Conservation (phyloP, 2,888 invertebrate species). For the Ectobius pallidus region DNA sequence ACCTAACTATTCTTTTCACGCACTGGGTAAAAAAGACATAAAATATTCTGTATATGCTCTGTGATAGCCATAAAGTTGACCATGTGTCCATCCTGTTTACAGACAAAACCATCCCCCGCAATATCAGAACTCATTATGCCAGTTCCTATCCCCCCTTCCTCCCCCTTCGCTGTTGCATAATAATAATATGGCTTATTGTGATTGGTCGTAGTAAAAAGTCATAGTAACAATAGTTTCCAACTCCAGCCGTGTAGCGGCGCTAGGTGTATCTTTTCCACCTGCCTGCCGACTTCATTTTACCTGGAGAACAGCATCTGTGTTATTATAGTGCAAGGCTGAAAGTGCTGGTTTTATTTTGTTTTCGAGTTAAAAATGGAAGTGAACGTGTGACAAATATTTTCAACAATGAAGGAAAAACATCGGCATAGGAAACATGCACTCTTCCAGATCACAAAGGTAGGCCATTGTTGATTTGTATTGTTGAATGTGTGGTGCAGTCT, state of each 20-base stretch:
- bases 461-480: not conserved
- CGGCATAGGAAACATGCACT: conserved; percentile 57
- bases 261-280: not conserved
- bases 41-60: no score
- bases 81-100: not conserved
- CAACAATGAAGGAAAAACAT: conserved; percentile 39
- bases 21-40: no score
- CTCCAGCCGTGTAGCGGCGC: conserved; percentile 22
- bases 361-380: not conserved
- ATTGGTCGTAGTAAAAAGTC: conserved; percentile 27
- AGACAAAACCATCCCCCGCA: not conserved
- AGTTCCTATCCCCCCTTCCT: not conserved
- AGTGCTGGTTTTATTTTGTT: not conserved
- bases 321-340: not conserved
- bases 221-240: conserved; percentile 19
- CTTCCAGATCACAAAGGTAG: conserved; percentile 80
- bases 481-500: not conserved
- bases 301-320: conserved; percentile 1
- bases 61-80: no score
- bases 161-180: conserved; percentile 16
- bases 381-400: conserved; percentile 1
- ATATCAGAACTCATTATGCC: not conserved
- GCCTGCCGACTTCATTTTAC: conserved; percentile 10
- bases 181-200: conserved; percentile 9
- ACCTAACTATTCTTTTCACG: no score